Conservation (phyloP, 2,113 vertebrate genomes). For the western clawed frog (Xenopus tropicalis) region UCB_Xtro_10.0 CM004451.2:76782001-76782500, state of each 20-base stretch:
- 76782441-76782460: conserved; percentile 46
- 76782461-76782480: conserved; percentile 46
- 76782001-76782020: no score
- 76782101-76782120: no score
- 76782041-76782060: no score
- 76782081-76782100: no score
- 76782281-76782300: conserved; percentile 1
- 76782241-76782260: conserved; percentile 26
- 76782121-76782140: no score
- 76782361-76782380: conserved; percentile 53
- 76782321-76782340: conserved; percentile 49
- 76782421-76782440: conserved; percentile 46
- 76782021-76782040: no score
- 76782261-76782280: conserved; percentile 24
- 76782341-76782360: conserved; percentile 41
- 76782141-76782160: neutral
- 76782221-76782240: conserved; percentile 25
- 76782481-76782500: conserved; percentile 51
- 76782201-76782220: neutral
- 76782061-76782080: no score
- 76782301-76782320: conserved; percentile 35
- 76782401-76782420: conserved; percentile 46
- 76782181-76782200: neutral
- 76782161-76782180: neutral
- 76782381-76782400: conserved; percentile 48